Evolutionary conservation across 2,113 vertebrate species (phyloP), one percentile per base, ranked within the genome.

Genomic region (Myrmecobius fasciatus): DNA sequence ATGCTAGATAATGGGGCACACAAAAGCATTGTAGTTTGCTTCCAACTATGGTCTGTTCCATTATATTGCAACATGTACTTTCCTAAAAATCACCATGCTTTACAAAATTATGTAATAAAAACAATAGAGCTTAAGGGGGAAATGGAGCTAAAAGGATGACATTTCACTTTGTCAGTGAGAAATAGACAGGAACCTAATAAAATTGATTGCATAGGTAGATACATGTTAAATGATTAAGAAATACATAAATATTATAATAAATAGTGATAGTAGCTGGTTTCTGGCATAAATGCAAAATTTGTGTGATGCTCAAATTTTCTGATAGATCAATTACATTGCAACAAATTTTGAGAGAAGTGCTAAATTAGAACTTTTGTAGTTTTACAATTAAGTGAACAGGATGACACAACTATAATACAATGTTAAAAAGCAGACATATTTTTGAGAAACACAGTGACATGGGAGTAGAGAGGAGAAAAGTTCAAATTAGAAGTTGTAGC

Each of bases 401-500:
- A 56, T 31, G 26, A 28, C 54, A 75, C 4, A 67, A 67, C 0
- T 75, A 75, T 31, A 75, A 67, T 67, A 14, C 3, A n/a, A 8
- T 43, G 36, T n/a, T 75, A 75, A 75, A 75, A 75, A 2, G 67
- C n/a, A 75, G 36, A 75, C n/a, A 75, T n/a, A n/a, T 36, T 43
- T 36, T 83, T 43, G 5, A 83, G 36, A 83, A 14, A 14, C 9
- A 31, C 6, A 43, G 20, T 22, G 17, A 83, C 22, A 43, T 20
- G 7, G n/a, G 14, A 43, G 17, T 43, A 43, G 67, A n/a, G 14
- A 83, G 36, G 2, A 75, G 67, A 67, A 75, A 17, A 75, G n/a
- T 83, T 20, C 46, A 94, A 83, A 89, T 96, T 94, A 75, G 52
- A 88, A 22, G 31, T 47, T n/a, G 53, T 24, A 94, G 36, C 83